Evolutionary conservation across 1,140 invertebrate species (phyloP).

Genomic region (Notospermus geniculatus): DNA sequence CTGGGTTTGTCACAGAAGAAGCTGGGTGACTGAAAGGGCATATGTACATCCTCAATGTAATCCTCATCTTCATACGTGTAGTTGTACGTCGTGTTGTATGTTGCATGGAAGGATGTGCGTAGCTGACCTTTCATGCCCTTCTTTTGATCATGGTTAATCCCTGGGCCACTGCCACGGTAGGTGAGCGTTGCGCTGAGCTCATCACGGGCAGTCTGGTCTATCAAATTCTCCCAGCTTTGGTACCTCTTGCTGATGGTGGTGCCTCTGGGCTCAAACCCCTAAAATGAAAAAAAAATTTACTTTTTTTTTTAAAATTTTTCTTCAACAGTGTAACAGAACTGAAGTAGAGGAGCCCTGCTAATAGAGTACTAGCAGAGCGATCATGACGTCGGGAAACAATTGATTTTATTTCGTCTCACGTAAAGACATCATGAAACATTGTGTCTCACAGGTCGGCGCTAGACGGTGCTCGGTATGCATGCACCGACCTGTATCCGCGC

Average conservation of each 20-base stretch:
- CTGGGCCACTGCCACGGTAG: slow-evolving; percentile 13
- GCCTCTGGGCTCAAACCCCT: slow-evolving; percentile 88
- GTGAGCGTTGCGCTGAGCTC: slow-evolving; percentile 69
- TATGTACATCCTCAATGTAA: slow-evolving; percentile 9
- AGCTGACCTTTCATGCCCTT: slow-evolving; percentile 15
- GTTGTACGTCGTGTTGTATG: slow-evolving; percentile 15
- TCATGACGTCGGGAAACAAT: too few relatives aligned
- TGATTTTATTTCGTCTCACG: too few relatives aligned
- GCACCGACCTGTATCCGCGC: too few relatives aligned
- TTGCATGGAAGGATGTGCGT: slow-evolving; percentile 13
- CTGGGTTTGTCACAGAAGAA: slow-evolving; percentile 69
- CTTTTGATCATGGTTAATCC: slow-evolving; percentile 1
- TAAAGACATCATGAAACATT: too few relatives aligned
- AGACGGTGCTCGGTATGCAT: too few relatives aligned
- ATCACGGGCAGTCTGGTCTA: slow-evolving; percentile 69
- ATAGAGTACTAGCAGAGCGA: too few relatives aligned
- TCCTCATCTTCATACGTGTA: slow-evolving; percentile 15
- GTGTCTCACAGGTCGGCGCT: too few relatives aligned
- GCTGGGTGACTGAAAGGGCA: slow-evolving; percentile 11
- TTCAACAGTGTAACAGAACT: too few relatives aligned
- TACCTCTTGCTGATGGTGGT: slow-evolving; percentile 74
- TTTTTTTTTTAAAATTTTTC: too few relatives aligned
- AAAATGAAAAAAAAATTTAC: slow-evolving; percentile 30
- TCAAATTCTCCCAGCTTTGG: slow-evolving; percentile 79
- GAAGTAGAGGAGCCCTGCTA: too few relatives aligned